Evolutionary conservation across 2,888 invertebrate genomes (phyloP), one percentile per base, ranked within the genome.

Genomic region (Platerodrilus igneus): DNA sequence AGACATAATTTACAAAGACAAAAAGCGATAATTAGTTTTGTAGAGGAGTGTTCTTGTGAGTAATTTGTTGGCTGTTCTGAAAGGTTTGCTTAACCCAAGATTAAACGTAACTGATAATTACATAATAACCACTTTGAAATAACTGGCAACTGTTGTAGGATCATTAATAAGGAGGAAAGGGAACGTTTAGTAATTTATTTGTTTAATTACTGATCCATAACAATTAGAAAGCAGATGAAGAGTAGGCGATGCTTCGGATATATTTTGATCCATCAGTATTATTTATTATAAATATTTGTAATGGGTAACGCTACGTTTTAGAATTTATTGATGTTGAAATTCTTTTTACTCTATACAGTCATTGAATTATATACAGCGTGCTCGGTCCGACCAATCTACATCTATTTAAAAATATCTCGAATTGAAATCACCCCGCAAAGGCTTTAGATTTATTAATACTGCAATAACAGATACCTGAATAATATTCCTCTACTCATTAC

Each of bases 71-170:
- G 60, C 62, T 54, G 62, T 64, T 63, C 63, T 67, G 68, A 69
- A 68, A 69, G 67, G 70, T 69, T 70, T 70, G 69, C 69, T 69
- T 70, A 69, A 69, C 68, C 69, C 63, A 61, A 69, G 70, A 70
- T 70, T 69, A 69, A 69, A 68, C 68, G 65, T 66, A 69, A 69
- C 70, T 69, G 69, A 70, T 70, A 70, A 70, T 70, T 70, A 69
- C 68, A 68, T 70, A 70, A 70, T 70, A 68, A 70, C 67, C 64
- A 66, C 66, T 63, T 68, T 66, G 58, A 55, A 57, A 53, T 52
- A 52, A 56, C 59, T 52, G 55, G 66, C 66, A 68, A 67, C 67
- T 63, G 68, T 65, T 66, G 63, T 62, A 52, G 60, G 58, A 63
- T 64, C 67, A 68, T 68, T 68, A 68, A 68, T 68, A 68, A 66